Evolutionary conservation across 2,797 vertebrate species (phyloP).

Genomic region (Agapornis canus): DNA sequence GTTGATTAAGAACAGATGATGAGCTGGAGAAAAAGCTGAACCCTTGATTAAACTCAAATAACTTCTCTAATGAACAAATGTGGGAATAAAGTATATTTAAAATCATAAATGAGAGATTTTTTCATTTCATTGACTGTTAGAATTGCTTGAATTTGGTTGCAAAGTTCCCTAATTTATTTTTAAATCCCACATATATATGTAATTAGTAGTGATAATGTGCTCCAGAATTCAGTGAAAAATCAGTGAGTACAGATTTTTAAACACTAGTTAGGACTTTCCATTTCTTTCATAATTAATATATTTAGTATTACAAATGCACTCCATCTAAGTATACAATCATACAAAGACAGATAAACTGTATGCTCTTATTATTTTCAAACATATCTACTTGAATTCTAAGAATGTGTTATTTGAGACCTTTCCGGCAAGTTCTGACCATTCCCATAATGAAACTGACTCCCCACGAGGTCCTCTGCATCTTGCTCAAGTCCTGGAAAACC

Average conservation of each 20-base stretch:
- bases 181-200: background rate
- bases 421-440: background rate
- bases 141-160: background rate
- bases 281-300: background rate
- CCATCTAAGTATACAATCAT: background rate
- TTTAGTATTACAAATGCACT: background rate
- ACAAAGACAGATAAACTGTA: background rate
- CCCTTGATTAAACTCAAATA: constrained; percentile 57
- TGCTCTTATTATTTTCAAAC: background rate
- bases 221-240: background rate
- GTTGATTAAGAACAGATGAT: constrained; percentile 57
- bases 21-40: constrained; percentile 38
- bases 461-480: background rate
- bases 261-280: background rate
- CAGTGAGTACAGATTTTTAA: background rate
- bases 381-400: background rate
- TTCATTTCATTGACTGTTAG: background rate
- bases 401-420: background rate
- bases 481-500: background rate
- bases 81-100: background rate
- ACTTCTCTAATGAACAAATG: constrained; percentile 24
- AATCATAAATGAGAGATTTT: background rate
- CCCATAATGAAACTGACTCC: background rate
- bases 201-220: background rate
- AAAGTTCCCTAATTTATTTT: background rate